Percentiles rank a stretch among this genome's conserved stretches.
phyloP scores from a whole-genome alignment of 2,888 invertebrate species.

The Spisula solida region DNA sequence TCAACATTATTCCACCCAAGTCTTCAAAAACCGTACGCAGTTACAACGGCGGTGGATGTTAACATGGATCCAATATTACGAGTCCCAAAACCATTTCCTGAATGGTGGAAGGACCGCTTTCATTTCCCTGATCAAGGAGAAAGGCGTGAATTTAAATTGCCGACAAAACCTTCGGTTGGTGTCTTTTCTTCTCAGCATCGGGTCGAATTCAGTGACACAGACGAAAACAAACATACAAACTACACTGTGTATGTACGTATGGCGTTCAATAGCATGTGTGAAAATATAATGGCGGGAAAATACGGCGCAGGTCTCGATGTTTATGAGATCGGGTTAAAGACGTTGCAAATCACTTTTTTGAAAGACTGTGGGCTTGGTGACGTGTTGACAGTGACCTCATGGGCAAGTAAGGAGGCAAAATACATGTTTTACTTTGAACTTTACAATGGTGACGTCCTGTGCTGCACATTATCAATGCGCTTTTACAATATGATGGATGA shows the following conservation, averaged over 20 bases:
- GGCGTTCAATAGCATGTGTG: constrained; percentile 50
- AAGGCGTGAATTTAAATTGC: constrained; percentile 40
- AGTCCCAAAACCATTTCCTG: constrained; percentile 57
- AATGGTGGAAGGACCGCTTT: constrained; percentile 43
- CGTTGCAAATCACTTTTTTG: constrained; percentile 50
- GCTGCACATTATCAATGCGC: constrained; percentile 28
- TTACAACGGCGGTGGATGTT: constrained; percentile 34
- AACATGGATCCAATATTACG: constrained; percentile 56
- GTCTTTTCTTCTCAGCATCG: constrained; percentile 38
- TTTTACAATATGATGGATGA: constrained; percentile 31
- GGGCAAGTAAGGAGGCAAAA: constrained; percentile 28
- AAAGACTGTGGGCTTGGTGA: constrained; percentile 58
- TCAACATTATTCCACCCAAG: constrained; percentile 41
- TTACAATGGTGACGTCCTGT: constrained; percentile 22
- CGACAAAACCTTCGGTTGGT: constrained; percentile 24
- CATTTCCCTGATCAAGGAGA: constrained; percentile 40
- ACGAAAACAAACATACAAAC: constrained; percentile 58
- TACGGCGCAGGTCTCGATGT: constrained; percentile 30
- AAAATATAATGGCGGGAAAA: constrained; percentile 44
- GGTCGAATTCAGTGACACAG: constrained; percentile 54
- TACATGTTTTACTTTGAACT: constrained; percentile 56
- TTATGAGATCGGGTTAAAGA: constrained; percentile 50
- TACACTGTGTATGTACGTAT: constrained; percentile 49
- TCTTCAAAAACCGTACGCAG: constrained; percentile 37
- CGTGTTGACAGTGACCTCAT: constrained; percentile 50